Evolutionary conservation across 2,113 vertebrate genomes (phyloP), one percentile per base, ranked within the genome.

Genomic region (Benitochromis conjunctus): DNA sequence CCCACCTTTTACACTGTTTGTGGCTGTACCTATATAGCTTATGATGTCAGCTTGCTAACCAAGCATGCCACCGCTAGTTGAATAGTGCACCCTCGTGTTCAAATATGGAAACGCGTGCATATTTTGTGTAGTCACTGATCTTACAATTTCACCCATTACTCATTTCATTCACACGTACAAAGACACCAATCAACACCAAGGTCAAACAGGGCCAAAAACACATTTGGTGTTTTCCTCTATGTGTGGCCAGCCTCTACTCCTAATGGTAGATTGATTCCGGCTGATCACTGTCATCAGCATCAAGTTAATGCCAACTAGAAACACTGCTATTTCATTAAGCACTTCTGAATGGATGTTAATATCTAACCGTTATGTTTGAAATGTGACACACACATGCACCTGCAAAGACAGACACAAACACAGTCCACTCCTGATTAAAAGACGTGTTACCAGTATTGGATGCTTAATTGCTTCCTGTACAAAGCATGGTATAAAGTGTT

Each of bases 281-380:
- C 36, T 89, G 86, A 94, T 94, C 66, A 93, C 84, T 56, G 85
- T 88, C 78, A 92, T 95, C 84, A 86, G 26, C 3, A 57, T 29
- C 31, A 83, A 7, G 24, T 29, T 81, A 56, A 87, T 10, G 24
- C 38, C 60, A 64, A n/a, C 82, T 77, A 57, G 88, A 86, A 95
- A 21, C 31, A 84, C 92, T 55, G 83, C 91, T 74, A 92, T 94
- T 94, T 87, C 26, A 58, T 71, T 48, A 56, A 81, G 66, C 24
- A 56, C 85, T 90, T 93, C 91, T 26, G 11, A 90, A 81, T 76
- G 62, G 85, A 88, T 66, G 84, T 24, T 79, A 85, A 69, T 66
- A 81, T 78, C 74, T 60, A 77, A 82, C 60, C 2, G 9, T 48
- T 79, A 84, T 11, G 11, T 81, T 46, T 74, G 10, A 74, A 79